Evolutionary conservation across 2,888 invertebrate species (phyloP), one percentile per base, ranked within the genome.

Genomic region (Callyntrura sp.): DNA sequence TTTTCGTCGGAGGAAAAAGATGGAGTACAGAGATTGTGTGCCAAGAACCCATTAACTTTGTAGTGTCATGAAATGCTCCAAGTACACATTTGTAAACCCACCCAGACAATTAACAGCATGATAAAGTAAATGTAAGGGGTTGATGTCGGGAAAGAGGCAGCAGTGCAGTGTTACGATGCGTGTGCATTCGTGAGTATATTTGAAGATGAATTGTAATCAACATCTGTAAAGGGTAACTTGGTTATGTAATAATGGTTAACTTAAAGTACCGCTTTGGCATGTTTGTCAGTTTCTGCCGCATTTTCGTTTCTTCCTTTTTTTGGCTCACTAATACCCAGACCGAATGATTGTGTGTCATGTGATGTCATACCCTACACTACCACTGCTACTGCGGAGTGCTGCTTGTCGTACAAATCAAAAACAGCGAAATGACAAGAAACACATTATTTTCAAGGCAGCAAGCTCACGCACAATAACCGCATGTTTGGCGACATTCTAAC

Each of bases 1-100:
- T 83, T 45, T 62, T 43, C 35, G 60, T 62, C 35, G 43, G 43
- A 11, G 60, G 17, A 81, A 45, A 82, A 25, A 82, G 84, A 79
- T 68, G 79, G 68, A 45, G 60, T 20, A 84, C 55, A 84, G 45
- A 73, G 60, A 86, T 90, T 85, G 85, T 90, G 85, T 90, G 90
- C 85, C 12, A 79, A 73, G 85, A 62, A 14, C 73, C 76, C 82
- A 90, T 90, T 90, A 90, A 70, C 73, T 90, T 35, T 20, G 12
- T 60, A 78, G 90, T 90, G 86, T 87, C 90, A 83, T 87, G 86
- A 90, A 81, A 90, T 81, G 48, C 70, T 76, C 85, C 51, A 81
- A 81, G 57, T 82, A 51, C 60, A 90, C 90, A 90, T 82, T 60
- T 83, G 83, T 87, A 86, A 87, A 82, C 60, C 78, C 90, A 81